These are phyloP conservation scores for Bombyx mandarina DNA, from an alignment of 1,140 invertebrate genomes.

Conservation along the genomic window DNA sequence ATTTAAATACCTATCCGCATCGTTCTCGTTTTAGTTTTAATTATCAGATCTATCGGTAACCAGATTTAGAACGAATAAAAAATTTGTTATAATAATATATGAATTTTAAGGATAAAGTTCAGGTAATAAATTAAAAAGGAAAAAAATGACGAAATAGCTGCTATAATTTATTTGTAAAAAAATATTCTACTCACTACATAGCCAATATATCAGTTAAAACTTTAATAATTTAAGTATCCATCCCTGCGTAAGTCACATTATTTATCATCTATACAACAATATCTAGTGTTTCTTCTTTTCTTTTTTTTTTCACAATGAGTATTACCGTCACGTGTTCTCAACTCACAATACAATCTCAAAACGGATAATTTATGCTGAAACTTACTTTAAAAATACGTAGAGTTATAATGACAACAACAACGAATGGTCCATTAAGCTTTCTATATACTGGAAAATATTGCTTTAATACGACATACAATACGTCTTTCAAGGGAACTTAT, in stretches of 20 bases:
- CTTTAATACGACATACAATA: constrained; percentile 30
- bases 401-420: constrained; percentile 50
- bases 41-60: too few species aligned
- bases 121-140: not conserved
- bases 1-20: too few species aligned
- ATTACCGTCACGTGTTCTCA: constrained; percentile 45
- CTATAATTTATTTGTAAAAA: constrained; percentile 74
- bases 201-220: constrained; percentile 72
- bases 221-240: constrained; percentile 73
- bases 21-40: too few species aligned
- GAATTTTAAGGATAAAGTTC: too few species aligned
- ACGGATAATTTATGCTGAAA: constrained; percentile 69
- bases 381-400: constrained; percentile 46
- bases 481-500: constrained; percentile 27
- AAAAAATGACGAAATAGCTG: constrained; percentile 51
- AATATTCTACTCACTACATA: constrained; percentile 74
- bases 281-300: constrained; percentile 41
- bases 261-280: constrained; percentile 70
- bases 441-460: constrained; percentile 47
- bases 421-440: constrained; percentile 64
- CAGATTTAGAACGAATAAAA: too few species aligned
- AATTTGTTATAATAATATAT: too few species aligned
- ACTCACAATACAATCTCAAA: constrained; percentile 32
- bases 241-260: constrained; percentile 73
- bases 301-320: constrained; percentile 47